Conservation (phyloP, 2,113 vertebrate genomes). For the Delphinus delphis region DNA sequence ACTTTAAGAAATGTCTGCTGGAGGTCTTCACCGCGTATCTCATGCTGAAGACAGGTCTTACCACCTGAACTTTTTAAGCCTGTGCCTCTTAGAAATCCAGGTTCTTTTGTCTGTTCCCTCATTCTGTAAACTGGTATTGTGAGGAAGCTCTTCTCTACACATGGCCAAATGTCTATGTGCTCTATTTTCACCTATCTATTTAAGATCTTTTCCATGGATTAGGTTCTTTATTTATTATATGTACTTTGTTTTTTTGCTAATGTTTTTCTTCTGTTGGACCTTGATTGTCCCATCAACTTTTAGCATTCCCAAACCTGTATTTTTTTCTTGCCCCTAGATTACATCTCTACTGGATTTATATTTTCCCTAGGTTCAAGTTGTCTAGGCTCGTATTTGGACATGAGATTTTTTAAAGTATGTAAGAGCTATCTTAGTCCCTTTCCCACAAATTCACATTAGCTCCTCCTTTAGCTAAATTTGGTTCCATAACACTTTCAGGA, state of each 20-base stretch:
- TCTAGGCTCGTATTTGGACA: neutral
- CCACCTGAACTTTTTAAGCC: neutral
- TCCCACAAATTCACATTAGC: neutral
- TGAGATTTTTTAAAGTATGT: neutral
- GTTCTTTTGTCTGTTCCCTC: neutral
- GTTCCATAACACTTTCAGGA: neutral
- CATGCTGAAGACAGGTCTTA: neutral
- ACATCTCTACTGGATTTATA: neutral
- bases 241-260: neutral
- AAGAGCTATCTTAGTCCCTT: neutral
- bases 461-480: neutral
- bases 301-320: neutral
- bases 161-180: neutral
- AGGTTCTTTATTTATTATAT: neutral
- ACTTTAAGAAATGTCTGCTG: neutral
- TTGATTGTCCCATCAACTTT: neutral
- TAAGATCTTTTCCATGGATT: neutral
- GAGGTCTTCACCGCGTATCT: neutral
- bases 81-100: neutral
- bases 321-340: neutral
- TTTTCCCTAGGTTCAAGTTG: neutral
- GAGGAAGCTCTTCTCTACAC: neutral
- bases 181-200: neutral
- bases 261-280: neutral
- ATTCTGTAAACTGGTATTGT: neutral